Evolutionary conservation across 2,113 vertebrate species (phyloP).

Genomic region (Cavia aperea): DNA sequence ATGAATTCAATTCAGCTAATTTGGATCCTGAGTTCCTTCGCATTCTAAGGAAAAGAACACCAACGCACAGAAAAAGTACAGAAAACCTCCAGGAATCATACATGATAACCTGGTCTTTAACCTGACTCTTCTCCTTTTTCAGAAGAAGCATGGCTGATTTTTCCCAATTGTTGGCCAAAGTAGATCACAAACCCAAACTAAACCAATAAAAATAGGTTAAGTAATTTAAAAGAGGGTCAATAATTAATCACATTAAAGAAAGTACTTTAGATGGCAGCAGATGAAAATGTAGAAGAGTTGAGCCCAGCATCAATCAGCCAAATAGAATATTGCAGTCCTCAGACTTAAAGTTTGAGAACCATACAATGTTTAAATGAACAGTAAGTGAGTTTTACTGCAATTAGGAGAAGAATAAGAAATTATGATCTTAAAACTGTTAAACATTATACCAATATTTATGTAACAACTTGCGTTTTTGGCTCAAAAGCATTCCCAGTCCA

Average conservation of each 20-base stretch:
- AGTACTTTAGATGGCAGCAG: neutral
- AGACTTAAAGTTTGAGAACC: neutral
- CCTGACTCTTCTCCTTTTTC: neutral
- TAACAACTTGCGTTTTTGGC: constrained; percentile 16
- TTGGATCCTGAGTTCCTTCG: neutral
- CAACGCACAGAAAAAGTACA: neutral
- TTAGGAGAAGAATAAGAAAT: neutral
- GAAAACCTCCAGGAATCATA: constrained; percentile 1
- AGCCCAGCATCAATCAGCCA: neutral
- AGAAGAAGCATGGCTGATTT: neutral
- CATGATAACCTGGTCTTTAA: constrained; percentile 26
- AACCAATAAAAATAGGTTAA: neutral
- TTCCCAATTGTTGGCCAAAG: neutral
- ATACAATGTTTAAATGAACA: neutral
- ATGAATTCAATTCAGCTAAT: constrained; percentile 4
- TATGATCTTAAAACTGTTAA: constrained; percentile 16
- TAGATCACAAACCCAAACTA: neutral
- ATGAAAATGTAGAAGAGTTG: neutral
- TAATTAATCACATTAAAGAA: constrained; percentile 22
- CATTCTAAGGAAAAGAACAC: neutral
- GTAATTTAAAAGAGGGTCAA: neutral
- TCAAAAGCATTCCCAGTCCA: neutral
- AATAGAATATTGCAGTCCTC: neutral
- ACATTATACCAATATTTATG: neutral
- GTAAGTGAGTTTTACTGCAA: neutral